phyloP scores from a whole-genome alignment of 37 sponge, comb jelly and placozoan genomes.

The Chondrilla cf. caribensis region DNA sequence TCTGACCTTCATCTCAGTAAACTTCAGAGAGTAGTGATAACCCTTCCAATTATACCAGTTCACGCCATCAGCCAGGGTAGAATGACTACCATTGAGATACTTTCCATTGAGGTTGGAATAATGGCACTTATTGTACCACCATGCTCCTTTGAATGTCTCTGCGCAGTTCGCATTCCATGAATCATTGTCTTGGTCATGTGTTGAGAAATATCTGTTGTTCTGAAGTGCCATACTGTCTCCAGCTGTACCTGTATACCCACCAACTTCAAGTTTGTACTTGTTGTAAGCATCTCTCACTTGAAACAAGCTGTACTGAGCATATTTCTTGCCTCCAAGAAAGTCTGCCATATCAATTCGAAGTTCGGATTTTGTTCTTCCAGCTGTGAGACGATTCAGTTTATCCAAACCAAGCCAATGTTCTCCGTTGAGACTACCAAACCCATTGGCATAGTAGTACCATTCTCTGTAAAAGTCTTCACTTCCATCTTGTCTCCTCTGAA shows the following conservation, averaged over 20 bases:
- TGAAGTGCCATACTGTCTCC: background rate
- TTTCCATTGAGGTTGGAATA: conserved; percentile 13
- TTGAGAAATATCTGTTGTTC: background rate
- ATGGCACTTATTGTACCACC: conserved; percentile 14
- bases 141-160: background rate
- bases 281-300: background rate
- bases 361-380: background rate
- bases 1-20: conserved; percentile 21
- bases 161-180: background rate
- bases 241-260: conserved; percentile 14
- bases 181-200: conserved; percentile 10
- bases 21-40: conserved; percentile 19
- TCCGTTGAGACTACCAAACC: conserved; percentile 12
- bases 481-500: conserved; percentile 33
- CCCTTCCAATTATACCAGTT: conserved; percentile 14
- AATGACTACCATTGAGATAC: background rate
- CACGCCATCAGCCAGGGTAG: conserved; percentile 16
- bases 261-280: background rate
- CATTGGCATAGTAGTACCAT: conserved; percentile 30
- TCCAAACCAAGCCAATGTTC: conserved; percentile 21
- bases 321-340: background rate
- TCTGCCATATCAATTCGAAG: background rate
- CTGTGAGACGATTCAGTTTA: conserved; percentile 5
- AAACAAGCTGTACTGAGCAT: conserved; percentile 5
- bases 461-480: conserved; percentile 19